These are phyloP conservation scores for Phylloscopus trochiloides DNA, from an alignment of 2,113 vertebrate species.

Conservation along the genomic window DNA sequence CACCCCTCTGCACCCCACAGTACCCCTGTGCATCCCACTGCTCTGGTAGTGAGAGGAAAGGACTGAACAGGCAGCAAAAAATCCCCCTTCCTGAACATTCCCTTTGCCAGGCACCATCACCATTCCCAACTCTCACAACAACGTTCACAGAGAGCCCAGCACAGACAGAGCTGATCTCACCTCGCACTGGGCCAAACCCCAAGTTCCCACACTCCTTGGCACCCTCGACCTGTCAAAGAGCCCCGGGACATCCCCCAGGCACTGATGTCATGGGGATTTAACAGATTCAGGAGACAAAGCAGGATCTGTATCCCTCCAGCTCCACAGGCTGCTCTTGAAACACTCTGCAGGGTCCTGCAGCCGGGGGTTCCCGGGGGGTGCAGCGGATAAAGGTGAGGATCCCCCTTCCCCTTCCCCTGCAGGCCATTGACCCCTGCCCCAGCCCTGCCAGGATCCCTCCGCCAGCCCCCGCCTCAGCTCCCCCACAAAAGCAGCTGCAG, in stretches of 20 bases:
- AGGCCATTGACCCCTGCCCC: accelerated
- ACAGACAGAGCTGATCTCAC: not conserved
- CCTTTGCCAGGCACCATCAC: accelerated
- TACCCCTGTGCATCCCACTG: not conserved
- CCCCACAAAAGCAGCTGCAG: not conserved
- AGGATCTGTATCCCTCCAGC: not conserved
- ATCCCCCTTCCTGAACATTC: not conserved
- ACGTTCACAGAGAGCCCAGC: not conserved
- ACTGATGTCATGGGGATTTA: not conserved
- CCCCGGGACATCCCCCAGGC: accelerated
- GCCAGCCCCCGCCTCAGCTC: not conserved
- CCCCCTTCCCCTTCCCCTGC: not conserved
- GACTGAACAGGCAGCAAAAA: not conserved
- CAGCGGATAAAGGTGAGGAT: accelerated
- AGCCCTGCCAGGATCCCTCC: not conserved
- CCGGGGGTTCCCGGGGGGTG: accelerated
- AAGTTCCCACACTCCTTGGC: not conserved
- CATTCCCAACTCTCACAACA: accelerated
- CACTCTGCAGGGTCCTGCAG: accelerated
- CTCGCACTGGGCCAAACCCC: not conserved
- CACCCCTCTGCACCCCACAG: not conserved
- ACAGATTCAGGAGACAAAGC: not conserved
- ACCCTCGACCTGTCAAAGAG: not conserved
- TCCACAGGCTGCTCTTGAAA: not conserved
- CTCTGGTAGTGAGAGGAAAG: not conserved